phyloP scores from a whole-genome alignment of 2,888 invertebrate species.

The Gari tellinella region DNA sequence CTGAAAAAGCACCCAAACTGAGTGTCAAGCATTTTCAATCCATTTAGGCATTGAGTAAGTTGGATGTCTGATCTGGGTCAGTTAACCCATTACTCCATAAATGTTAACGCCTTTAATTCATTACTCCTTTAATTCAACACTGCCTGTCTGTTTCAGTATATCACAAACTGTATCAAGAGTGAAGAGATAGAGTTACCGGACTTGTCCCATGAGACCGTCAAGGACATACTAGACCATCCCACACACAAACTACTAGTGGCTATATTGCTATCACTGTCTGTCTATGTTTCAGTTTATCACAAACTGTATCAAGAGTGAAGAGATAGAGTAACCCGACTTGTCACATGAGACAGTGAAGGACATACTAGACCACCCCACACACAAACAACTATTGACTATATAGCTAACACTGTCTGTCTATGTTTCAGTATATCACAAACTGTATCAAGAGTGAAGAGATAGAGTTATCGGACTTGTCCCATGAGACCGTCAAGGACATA shows the following conservation, averaged over 20 bases:
- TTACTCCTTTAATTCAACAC: too few relatives aligned
- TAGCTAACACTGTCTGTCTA: too few relatives aligned
- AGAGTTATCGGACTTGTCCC: constrained; percentile 30
- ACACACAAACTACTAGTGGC: constrained; percentile 75
- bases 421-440: constrained; percentile 61
- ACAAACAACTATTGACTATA: constrained; percentile 76
- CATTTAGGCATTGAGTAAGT: too few relatives aligned
- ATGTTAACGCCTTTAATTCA: too few relatives aligned
- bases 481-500: constrained; percentile 52
- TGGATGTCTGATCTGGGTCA: too few relatives aligned
- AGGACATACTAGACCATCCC: constrained; percentile 68
- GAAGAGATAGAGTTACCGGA: constrained; percentile 47
- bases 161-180: constrained; percentile 52
- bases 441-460: constrained; percentile 54
- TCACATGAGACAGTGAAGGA: constrained; percentile 47
- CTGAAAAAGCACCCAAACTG: too few relatives aligned
- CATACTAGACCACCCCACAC: constrained; percentile 68
- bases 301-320: constrained; percentile 51
- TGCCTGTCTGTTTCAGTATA: constrained; percentile 64
- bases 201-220: constrained; percentile 35
- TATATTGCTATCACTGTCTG: too few relatives aligned
- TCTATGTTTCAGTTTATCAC: constrained; percentile 61
- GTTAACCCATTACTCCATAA: too few relatives aligned
- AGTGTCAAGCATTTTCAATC: too few relatives aligned
- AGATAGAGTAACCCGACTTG: constrained; percentile 39